These are phyloP conservation scores for Laticauda laticaudata DNA, from an alignment of 2,113 vertebrate genomes.

Conservation along the genomic window DNA sequence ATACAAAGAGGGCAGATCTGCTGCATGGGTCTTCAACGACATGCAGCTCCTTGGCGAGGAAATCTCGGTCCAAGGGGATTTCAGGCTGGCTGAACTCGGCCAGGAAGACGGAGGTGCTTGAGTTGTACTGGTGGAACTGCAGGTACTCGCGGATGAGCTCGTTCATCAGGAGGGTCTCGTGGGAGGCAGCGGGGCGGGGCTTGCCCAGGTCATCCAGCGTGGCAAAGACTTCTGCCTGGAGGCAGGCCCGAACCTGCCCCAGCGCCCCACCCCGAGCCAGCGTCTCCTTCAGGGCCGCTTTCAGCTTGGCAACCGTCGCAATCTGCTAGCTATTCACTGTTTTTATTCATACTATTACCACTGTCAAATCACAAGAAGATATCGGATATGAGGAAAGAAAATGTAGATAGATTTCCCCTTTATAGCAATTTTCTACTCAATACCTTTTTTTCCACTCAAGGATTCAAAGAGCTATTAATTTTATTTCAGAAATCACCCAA, in stretches of 20 bases:
- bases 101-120: constrained; percentile 82
- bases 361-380: not conserved
- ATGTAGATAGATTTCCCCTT: not conserved
- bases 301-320: too few relatives aligned
- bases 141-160: constrained; percentile 94
- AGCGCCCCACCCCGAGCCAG: constrained; percentile 87
- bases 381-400: not conserved
- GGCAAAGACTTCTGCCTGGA: constrained; percentile 90
- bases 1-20: constrained; percentile 81
- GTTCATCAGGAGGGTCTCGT: constrained; percentile 91
- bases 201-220: constrained; percentile 83
- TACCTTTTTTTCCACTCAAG: constrained; percentile 41
- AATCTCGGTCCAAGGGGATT: constrained; percentile 85
- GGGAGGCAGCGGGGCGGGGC: constrained; percentile 77
- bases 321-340: too few relatives aligned
- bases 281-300: constrained; percentile 80
- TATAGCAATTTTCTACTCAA: constrained; percentile 35
- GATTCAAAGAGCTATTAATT: not conserved
- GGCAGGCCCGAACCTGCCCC: constrained; percentile 83
- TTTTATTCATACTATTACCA: not conserved
- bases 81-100: constrained; percentile 91
- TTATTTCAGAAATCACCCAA: not conserved
- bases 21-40: constrained; percentile 68
- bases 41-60: constrained; percentile 87
- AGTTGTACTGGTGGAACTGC: constrained; percentile 90